Conservation (phyloP, 1,140 invertebrate species). For the Achatina immaculata region DNA sequence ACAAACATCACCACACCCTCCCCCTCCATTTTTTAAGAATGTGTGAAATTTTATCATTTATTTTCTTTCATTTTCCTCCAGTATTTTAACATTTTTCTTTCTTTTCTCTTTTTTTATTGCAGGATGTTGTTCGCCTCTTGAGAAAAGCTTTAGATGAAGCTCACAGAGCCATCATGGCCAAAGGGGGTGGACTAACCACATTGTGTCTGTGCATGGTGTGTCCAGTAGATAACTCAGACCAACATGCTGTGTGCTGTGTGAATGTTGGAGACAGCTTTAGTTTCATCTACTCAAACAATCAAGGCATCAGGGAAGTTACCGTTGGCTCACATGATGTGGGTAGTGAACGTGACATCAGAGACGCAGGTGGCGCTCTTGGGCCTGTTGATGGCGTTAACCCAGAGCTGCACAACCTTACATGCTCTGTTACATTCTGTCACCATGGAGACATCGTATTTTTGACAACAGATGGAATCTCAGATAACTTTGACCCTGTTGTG, state of each 20-base stretch:
- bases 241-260: slow-evolving; percentile 87
- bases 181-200: slow-evolving; percentile 89
- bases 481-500: slow-evolving; percentile 95
- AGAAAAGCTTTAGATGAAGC: slow-evolving; percentile 88
- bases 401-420: slow-evolving; percentile 90
- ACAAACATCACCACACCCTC: too few species aligned
- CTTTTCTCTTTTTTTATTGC: slow-evolving; percentile 36
- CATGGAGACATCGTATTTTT: slow-evolving; percentile 89
- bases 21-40: too few species aligned
- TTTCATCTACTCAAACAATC: slow-evolving; percentile 85
- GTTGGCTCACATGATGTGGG: slow-evolving; percentile 90
- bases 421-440: slow-evolving; percentile 88
- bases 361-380: slow-evolving; percentile 86
- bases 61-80: too few species aligned
- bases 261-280: slow-evolving; percentile 93
- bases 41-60: too few species aligned
- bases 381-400: slow-evolving; percentile 90
- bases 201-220: slow-evolving; percentile 84
- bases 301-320: slow-evolving; percentile 79
- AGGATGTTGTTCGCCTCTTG: slow-evolving; percentile 86
- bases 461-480: slow-evolving; percentile 91
- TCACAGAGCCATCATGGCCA: slow-evolving; percentile 87
- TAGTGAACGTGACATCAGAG: slow-evolving; percentile 90
- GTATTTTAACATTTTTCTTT: slow-evolving; percentile 4
- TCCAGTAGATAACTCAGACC: slow-evolving; percentile 75